Percentiles rank a stretch among this genome's conserved stretches.
Conservation (phyloP, 2,113 vertebrate species). For the Peucedramus taeniatus region DNA sequence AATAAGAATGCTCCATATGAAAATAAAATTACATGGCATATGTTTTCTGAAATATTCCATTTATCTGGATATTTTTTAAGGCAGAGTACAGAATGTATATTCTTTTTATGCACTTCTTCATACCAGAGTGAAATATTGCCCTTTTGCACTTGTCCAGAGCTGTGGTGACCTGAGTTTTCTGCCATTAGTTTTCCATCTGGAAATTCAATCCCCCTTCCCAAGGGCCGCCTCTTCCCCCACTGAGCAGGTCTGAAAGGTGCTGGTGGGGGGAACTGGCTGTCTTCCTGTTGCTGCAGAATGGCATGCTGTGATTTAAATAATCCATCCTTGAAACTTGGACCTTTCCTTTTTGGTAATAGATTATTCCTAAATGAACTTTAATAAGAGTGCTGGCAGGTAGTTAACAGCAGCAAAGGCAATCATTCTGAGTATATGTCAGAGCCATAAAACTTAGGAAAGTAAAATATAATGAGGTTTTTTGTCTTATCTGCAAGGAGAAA, state of each 20-base stretch:
- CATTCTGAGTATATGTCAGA: background rate
- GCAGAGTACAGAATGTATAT: background rate
- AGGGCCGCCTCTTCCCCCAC: slow-evolving; percentile 9
- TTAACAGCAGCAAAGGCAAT: slow-evolving; percentile 7
- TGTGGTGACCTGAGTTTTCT: slow-evolving; percentile 4
- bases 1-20: background rate
- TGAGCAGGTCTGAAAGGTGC: slow-evolving; percentile 24
- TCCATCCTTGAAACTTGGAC: slow-evolving; percentile 3
- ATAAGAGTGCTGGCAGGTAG: slow-evolving; percentile 13
- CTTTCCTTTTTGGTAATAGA: slow-evolving; percentile 27
- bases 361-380: slow-evolving; percentile 33
- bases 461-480: slow-evolving; percentile 19
- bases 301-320: slow-evolving; percentile 39
- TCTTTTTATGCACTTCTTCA: background rate
- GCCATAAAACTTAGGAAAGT: background rate
- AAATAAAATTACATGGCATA: background rate
- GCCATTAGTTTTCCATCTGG: slow-evolving; percentile 50
- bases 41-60: background rate
- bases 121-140: background rate
- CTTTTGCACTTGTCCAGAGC: slow-evolving; percentile 4
- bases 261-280: background rate
- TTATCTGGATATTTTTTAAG: background rate
- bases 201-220: slow-evolving; percentile 36
- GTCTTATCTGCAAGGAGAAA: slow-evolving; percentile 16
- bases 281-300: background rate